These are phyloP conservation scores for Ptilonorhynchus violaceus DNA, from an alignment of 2,113 vertebrate species.

Conservation along the genomic window DNA sequence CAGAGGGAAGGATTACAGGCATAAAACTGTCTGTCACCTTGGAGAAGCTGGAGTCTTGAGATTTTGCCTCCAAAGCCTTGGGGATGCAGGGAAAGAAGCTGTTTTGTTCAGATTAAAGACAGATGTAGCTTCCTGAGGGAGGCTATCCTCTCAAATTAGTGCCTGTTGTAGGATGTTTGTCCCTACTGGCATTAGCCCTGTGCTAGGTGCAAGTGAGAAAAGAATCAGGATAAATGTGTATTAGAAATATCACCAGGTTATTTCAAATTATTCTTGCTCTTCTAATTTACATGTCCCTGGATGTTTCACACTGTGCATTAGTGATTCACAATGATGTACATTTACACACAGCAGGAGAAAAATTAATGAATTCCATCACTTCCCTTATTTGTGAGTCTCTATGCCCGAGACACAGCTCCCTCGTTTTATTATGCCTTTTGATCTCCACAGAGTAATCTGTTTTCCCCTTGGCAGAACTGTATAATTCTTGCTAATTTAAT, in stretches of 20 bases:
- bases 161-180: neutral
- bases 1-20: conserved; percentile 3
- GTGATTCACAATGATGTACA: neutral
- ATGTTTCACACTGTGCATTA: neutral
- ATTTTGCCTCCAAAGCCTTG: neutral
- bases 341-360: conserved; percentile 17
- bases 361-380: conserved; percentile 32
- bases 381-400: neutral
- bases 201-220: neutral
- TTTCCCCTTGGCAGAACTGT: neutral
- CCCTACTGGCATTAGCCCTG: neutral
- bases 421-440: conserved; percentile 21
- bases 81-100: neutral
- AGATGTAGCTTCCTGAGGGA: neutral
- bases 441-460: conserved; percentile 3
- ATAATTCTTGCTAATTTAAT: conserved; percentile 26
- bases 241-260: neutral
- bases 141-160: neutral
- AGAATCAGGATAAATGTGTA: neutral
- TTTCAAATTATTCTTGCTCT: neutral
- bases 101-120: neutral
- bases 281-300: neutral
- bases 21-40: neutral
- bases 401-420: neutral
- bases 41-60: neutral